Base-by-base conservation (phyloP, 2,113 vertebrate species). In the Pampusana beccarii region DNA sequence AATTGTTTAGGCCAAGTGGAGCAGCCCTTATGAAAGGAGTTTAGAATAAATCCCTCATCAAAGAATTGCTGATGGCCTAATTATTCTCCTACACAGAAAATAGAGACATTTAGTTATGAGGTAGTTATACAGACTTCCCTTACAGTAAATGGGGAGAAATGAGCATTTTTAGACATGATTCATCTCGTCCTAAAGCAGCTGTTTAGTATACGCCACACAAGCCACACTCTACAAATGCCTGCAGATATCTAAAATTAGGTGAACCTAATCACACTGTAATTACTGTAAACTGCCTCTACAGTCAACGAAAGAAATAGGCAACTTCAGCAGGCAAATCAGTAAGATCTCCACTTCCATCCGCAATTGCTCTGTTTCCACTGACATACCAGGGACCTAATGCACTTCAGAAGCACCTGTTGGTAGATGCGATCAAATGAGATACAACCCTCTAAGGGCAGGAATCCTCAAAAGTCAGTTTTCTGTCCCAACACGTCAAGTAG, bases 1-100 rank as follows among this genome's bases (percentile, higher is more conserved):
- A 86, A 93, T 83, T 69, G 34, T 93, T 93, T 72, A 93, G 82
- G 86, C 67, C 86, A 92, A 92, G 28, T 42, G 18, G 11, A 88
- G 56, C 46, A 78, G 80, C 21, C 19, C 15, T 82, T 58, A 78
- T 2, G 10, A 88, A 84, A 94, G 34, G 46, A 90, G 88, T 86
- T 86, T 50, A 85, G 46, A 92, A 40, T 34, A 54, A 81, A 70
- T 65, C 31, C 56, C 54, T 88, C 72, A 83, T 78, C 91, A 88
- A 17, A 83, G 50, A 77, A 83, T 58, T 92, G 54, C 25, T 90
- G 88, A 86, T 90, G 54, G 67, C 54, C 75, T 86, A 73, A 93
- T 94, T 94, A 85, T 34, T 93, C 51, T 78, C 28, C 75, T 77
- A 26, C 33, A 70, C 4, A 77, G 72, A 73, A 88, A 93, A 80